Evolutionary conservation across 1,140 invertebrate genomes (phyloP).

Genomic region (Zaprionus camerounensis): DNA sequence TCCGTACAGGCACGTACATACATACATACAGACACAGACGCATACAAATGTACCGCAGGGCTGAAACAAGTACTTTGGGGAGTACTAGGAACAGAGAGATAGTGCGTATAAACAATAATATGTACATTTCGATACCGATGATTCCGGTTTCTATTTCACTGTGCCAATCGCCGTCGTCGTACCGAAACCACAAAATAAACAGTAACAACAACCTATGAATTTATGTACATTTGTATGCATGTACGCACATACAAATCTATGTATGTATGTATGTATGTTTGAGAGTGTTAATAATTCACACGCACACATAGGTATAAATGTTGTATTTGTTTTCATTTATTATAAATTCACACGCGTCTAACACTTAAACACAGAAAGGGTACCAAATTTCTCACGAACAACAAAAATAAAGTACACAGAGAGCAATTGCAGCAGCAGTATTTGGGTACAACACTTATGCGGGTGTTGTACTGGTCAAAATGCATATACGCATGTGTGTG

Average conservation of each 20-base stretch:
- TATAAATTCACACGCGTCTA: constrained; percentile 56
- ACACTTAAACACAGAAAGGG: constrained; percentile 52
- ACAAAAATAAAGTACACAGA: constrained; percentile 31
- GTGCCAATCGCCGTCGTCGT: constrained; percentile 44
- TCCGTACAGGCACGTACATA: constrained; percentile 9
- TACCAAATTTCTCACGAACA: constrained; percentile 54
- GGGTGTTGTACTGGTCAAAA: constrained; percentile 18
- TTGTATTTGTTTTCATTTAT: constrained; percentile 44
- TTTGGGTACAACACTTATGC: constrained; percentile 16
- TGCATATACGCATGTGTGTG: constrained; percentile 12
- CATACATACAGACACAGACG: constrained; percentile 1
- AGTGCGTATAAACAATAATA: constrained; percentile 41
- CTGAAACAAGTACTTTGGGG: constrained; percentile 21
- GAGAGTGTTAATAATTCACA: constrained; percentile 30
- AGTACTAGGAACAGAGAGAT: not conserved
- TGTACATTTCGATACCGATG: constrained; percentile 37
- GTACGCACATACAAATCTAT: constrained; percentile 10
- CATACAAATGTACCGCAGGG: constrained; percentile 1
- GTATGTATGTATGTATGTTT: constrained; percentile 4
- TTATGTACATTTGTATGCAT: constrained; percentile 11
- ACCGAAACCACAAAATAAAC: constrained; percentile 8
- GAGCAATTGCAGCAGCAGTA: constrained; percentile 23
- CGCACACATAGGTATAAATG: constrained; percentile 6
- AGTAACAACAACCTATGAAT: constrained; percentile 18
- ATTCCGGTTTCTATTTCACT: constrained; percentile 57